A percentile compares a stretch with the other conserved stretches of the same genome.
Conservation (phyloP, 2,797 vertebrate species). For the Moxostoma hubbsi region DNA sequence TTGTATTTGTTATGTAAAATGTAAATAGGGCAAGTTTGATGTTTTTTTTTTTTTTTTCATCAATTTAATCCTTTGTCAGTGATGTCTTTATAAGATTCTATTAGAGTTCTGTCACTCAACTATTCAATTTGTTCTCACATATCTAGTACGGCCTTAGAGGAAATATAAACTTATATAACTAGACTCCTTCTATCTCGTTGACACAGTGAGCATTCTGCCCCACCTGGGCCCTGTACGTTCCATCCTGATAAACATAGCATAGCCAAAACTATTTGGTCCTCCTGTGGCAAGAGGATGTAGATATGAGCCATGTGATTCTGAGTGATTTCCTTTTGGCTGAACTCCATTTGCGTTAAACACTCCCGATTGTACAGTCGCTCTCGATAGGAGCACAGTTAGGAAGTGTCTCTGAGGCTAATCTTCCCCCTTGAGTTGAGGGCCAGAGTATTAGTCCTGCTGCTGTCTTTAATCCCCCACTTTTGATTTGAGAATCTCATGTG, state of each 20-base stretch:
- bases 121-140: background rate
- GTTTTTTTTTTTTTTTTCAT: no score
- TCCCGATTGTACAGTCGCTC: constrained; percentile 60
- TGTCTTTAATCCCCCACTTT: constrained; percentile 65
- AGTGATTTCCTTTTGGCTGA: constrained; percentile 50
- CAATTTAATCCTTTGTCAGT: background rate
- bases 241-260: constrained; percentile 41
- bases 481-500: constrained; percentile 61
- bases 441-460: constrained; percentile 68
- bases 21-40: no score
- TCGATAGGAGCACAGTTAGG: constrained; percentile 67
- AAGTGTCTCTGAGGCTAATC: constrained; percentile 68
- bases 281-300: constrained; percentile 27
- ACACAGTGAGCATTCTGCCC: constrained; percentile 12
- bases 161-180: constrained; percentile 20
- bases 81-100: constrained; percentile 8
- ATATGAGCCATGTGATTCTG: constrained; percentile 33
- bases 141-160: constrained; percentile 11
- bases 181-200: constrained; percentile 13
- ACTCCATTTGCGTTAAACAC: constrained; percentile 64
- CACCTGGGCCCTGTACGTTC: background rate
- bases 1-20: no score
- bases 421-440: constrained; percentile 64
- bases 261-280: constrained; percentile 25
- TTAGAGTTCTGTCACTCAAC: constrained; percentile 13